Percentiles rank a stretch among this genome's conserved stretches.
These are phyloP conservation scores for Sebastes vulpes DNA, from an alignment of 2,797 vertebrate genomes.

Conservation along the genomic window DNA sequence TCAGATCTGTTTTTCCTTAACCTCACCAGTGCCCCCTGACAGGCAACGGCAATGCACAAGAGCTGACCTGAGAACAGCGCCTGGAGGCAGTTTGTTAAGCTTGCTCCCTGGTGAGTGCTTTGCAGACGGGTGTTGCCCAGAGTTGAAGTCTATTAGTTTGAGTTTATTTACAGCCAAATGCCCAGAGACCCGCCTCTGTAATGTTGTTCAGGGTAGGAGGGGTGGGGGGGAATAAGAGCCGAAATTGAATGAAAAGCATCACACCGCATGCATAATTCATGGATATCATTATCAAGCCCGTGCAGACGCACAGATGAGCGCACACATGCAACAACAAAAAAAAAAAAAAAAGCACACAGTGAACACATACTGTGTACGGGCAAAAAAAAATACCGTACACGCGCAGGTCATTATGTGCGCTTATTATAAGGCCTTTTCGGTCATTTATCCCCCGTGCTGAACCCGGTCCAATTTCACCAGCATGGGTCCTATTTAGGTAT, in stretches of 20 bases:
- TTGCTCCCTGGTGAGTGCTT: constrained; percentile 67
- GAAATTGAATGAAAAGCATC: constrained; percentile 85
- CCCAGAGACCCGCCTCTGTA: constrained; percentile 79
- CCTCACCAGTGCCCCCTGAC: constrained; percentile 16
- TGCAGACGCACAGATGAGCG: constrained; percentile 68
- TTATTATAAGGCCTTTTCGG: constrained; percentile 70
- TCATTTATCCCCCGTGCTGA: constrained; percentile 74
- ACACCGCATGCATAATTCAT: constrained; percentile 83
- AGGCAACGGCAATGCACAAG: constrained; percentile 34
- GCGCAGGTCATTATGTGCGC: constrained; percentile 69
- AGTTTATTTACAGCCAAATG: constrained; percentile 86
- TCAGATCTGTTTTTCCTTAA: constrained; percentile 58
- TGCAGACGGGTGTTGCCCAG: constrained; percentile 78
- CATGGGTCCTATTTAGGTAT: constrained; percentile 67
- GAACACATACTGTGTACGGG: constrained; percentile 42
- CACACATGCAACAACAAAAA: constrained; percentile 21
- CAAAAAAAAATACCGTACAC: not conserved
- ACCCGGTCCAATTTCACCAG: constrained; percentile 74
- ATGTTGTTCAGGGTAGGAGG: constrained; percentile 67
- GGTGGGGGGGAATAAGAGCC: constrained; percentile 68
- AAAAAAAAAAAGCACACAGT: constrained; percentile 50
- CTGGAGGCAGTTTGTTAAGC: constrained; percentile 75
- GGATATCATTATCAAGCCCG: constrained; percentile 80
- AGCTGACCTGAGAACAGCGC: constrained; percentile 73
- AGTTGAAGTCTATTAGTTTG: constrained; percentile 83